Base-by-base conservation (phyloP, 2,888 invertebrate genomes). In the Coremacera marginata region DNA sequence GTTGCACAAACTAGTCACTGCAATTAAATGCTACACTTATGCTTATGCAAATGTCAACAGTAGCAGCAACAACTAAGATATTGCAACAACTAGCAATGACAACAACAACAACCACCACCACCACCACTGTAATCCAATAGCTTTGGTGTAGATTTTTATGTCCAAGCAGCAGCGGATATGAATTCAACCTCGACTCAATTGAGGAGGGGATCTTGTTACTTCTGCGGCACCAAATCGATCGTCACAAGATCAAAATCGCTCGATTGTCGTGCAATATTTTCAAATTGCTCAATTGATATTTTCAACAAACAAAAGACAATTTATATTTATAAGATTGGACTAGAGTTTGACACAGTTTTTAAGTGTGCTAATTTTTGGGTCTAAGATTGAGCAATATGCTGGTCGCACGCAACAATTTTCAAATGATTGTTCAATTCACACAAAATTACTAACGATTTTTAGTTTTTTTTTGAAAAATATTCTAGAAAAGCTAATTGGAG, bases 301-400 rank as follows among this genome's bases (percentile, higher is more conserved):
- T 44, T 11, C 11, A 44, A 11, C 60, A 67, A 70, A 79, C 76
- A 77, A 80, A 78, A 65, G 77, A 71, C 78, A 75, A 78, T 80
- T 80, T 78, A 78, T 78, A 74, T 80, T 78, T 76, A 80, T 75
- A 75, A 14, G 34, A 5, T 31, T 60, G 31, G 27, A 11, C 44
- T 31, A 19, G 27, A 34, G 65, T 22, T 65, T 63, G 73, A 63
- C 73, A 73, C 73, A 73, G 73, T 63, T 73, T 55, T 63, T 27
- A 11, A 22, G 49, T 51, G 62, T 31, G 65, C 55, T 74, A 55
- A 55, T 55, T 74, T 55, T 31, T n/a, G 55, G 14, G 57, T 57
- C 63, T 19, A 3, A 16, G 52, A 65, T 73, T 77, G 70, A 67
- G 70, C 71, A 75, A 77, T 71, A 77, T 74, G 75, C 68, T 78